Evolutionary conservation across 2,888 invertebrate species (phyloP).

Genomic region (Lypha dubia): DNA sequence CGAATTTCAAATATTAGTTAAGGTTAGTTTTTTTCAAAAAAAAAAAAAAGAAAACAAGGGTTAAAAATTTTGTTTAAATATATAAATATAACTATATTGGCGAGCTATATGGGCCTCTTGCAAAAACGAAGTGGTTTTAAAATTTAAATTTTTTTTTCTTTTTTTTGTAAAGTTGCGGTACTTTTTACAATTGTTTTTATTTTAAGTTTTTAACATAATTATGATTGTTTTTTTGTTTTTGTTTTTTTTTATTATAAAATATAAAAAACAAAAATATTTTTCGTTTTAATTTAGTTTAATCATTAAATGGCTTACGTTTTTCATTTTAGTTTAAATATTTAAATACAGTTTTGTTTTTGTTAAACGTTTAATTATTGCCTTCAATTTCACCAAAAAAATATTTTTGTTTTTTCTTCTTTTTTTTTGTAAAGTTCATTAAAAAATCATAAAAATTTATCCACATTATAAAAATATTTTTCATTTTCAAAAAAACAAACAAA

Average conservation of each 20-base stretch:
- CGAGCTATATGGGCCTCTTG: constrained; percentile 85
- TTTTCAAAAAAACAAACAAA: too few relatives aligned
- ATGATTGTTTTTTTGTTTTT: constrained; percentile 69
- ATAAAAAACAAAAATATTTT: constrained; percentile 73
- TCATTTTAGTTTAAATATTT: constrained; percentile 71
- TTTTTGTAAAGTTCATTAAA: constrained; percentile 70
- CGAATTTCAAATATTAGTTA: constrained; percentile 52
- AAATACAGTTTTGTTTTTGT: constrained; percentile 74
- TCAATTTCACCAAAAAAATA: constrained; percentile 73
- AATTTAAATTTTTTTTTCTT: constrained; percentile 58
- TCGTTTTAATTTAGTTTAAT: constrained; percentile 68
- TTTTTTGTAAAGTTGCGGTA: constrained; percentile 72
- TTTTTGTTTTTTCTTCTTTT: constrained; percentile 66
- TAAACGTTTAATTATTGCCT: constrained; percentile 71
- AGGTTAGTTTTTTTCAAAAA: constrained; percentile 57
- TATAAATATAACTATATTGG: constrained; percentile 81
- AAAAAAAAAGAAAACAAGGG: too few relatives aligned
- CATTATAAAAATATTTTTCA: constrained; percentile 61
- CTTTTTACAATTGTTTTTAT: constrained; percentile 72
- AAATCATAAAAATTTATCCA: constrained; percentile 73
- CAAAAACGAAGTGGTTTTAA: constrained; percentile 84
- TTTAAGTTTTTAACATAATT: constrained; percentile 66
- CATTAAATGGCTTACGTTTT: constrained; percentile 71
- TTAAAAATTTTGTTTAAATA: constrained; percentile 65
- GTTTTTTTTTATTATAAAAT: constrained; percentile 67